A percentile compares a stretch with the other conserved stretches of the same genome.
phyloP scores from a whole-genome alignment of 2,888 invertebrate genomes.

The Ectropis crepuscularia region DNA sequence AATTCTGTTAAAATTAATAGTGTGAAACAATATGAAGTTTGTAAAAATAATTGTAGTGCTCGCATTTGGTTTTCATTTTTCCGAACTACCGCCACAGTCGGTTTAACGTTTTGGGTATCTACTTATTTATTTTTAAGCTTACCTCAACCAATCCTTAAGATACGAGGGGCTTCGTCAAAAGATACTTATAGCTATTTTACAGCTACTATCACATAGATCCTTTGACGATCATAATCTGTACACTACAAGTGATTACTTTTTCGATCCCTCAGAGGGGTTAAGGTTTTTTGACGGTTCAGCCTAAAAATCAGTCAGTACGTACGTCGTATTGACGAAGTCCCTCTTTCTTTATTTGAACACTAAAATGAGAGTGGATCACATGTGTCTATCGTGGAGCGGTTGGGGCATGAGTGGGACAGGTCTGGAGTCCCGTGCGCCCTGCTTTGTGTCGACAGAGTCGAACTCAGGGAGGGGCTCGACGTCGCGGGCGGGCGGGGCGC shows the following conservation, averaged over 20 bases:
- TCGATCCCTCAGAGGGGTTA: too few relatives aligned
- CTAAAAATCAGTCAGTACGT: neutral
- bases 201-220: conserved; percentile 35
- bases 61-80: neutral
- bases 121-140: conserved; percentile 16
- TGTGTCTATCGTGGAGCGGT: conserved; percentile 68
- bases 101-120: neutral
- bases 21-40: too few relatives aligned
- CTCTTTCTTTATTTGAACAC: conserved; percentile 10
- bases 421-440: conserved; percentile 64
- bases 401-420: conserved; percentile 71
- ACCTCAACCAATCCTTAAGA: conserved; percentile 15
- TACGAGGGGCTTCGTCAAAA: conserved; percentile 31
- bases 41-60: too few relatives aligned
- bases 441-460: conserved; percentile 37
- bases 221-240: too few relatives aligned
- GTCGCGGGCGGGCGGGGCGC: conserved; percentile 25
- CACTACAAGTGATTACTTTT: too few relatives aligned
- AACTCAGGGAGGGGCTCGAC: conserved; percentile 20
- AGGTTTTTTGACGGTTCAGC: neutral
- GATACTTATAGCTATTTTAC: conserved; percentile 28
- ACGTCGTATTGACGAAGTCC: conserved; percentile 8
- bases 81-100: neutral
- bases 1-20: too few relatives aligned
- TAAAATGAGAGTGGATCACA: conserved; percentile 40